A percentile compares a stretch with the other conserved stretches of the same genome.
These are phyloP conservation scores for Conger conger DNA, from an alignment of 2,113 vertebrate species.

Conservation along the genomic window DNA sequence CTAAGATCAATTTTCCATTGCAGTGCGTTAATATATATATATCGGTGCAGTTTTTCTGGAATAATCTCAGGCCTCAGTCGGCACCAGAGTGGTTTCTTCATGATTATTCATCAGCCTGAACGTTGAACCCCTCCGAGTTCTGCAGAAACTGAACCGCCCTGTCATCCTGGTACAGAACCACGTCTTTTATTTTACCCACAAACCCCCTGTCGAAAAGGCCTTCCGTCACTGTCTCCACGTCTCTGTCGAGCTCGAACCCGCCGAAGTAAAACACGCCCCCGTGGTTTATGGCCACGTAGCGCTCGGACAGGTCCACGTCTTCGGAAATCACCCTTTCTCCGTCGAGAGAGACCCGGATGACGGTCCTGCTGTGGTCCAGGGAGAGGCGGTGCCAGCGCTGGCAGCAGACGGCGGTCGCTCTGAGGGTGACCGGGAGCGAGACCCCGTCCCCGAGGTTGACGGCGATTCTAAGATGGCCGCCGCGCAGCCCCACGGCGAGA, in stretches of 20 bases:
- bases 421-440: constrained; percentile 59
- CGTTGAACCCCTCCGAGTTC: constrained; percentile 77
- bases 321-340: constrained; percentile 65
- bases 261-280: constrained; percentile 77
- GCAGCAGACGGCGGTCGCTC: constrained; percentile 60
- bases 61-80: not conserved
- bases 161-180: constrained; percentile 76
- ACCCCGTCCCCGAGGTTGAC: constrained; percentile 80
- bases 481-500: constrained; percentile 75
- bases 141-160: constrained; percentile 65
- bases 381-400: constrained; percentile 68
- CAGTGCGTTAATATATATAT: not conserved
- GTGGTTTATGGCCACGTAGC: constrained; percentile 78
- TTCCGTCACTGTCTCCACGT: constrained; percentile 65
- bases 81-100: not conserved
- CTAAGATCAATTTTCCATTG: not conserved
- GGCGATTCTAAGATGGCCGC: constrained; percentile 71
- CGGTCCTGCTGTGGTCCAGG: constrained; percentile 72
- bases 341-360: constrained; percentile 72
- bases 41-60: too few relatives aligned
- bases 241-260: constrained; percentile 76
- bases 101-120: constrained; percentile 64
- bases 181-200: constrained; percentile 77
- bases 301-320: constrained; percentile 76
- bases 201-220: constrained; percentile 76